phyloP scores from a whole-genome alignment of 1,140 invertebrate species.

The Aphelenchoides besseyi region DNA sequence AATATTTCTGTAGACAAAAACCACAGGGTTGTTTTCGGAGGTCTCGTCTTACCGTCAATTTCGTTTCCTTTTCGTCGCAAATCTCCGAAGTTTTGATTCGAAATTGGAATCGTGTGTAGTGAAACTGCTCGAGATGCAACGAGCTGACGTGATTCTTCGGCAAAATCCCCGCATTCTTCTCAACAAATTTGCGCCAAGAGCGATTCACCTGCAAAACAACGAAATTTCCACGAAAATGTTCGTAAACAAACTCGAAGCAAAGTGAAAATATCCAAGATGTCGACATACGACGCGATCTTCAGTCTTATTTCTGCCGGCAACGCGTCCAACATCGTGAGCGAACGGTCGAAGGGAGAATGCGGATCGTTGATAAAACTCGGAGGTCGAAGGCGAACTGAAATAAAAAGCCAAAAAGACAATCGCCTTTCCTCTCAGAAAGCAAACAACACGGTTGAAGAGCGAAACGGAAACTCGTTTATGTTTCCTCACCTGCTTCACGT shows the following conservation, averaged over 20 bases:
- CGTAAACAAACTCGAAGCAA: slow-evolving; percentile 19
- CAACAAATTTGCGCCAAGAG: not conserved
- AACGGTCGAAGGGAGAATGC: not conserved
- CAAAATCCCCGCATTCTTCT: not conserved
- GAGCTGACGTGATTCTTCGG: not conserved
- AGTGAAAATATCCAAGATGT: slow-evolving; percentile 9
- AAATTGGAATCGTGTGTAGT: not conserved
- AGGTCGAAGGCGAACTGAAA: not conserved
- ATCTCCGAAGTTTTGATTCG: not conserved
- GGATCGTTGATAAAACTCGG: not conserved
- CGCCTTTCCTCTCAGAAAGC: too few species aligned
- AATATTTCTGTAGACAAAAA: slow-evolving; percentile 4
- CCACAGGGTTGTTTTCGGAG: not conserved
- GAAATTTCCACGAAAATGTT: slow-evolving; percentile 19
- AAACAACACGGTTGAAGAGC: too few species aligned
- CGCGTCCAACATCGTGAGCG: not conserved
- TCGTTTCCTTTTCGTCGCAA: not conserved
- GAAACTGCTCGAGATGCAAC: not conserved
- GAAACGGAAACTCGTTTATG: not conserved
- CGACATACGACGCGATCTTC: slow-evolving; percentile 9
- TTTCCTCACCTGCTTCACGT: not conserved
- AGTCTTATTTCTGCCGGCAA: slow-evolving; percentile 14
- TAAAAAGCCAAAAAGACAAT: not conserved
- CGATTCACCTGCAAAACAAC: slow-evolving; percentile 8
- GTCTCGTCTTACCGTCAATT: not conserved